Conservation (phyloP, 2,888 invertebrate species). For the Desoria tigrina region DNA sequence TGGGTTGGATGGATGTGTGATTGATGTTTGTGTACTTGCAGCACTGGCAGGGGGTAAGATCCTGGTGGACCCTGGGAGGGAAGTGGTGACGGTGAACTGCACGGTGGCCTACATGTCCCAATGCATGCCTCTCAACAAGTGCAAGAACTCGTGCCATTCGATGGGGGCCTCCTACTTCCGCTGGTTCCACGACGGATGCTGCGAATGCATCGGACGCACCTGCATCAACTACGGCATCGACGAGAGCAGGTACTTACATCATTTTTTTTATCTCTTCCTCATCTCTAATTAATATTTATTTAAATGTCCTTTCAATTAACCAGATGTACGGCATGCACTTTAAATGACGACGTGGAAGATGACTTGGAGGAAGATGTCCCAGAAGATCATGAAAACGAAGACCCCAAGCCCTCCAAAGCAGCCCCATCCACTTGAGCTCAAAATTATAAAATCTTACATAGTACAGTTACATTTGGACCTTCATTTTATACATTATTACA, state of each 20-base stretch:
- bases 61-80: constrained; percentile 55
- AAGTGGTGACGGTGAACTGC: constrained; percentile 72
- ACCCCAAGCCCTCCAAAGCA: background rate
- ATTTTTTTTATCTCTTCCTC: constrained; percentile 16
- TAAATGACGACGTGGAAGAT: constrained; percentile 39
- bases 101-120: constrained; percentile 88
- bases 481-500: too few species aligned
- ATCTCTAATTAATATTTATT: background rate
- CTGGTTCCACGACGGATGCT: constrained; percentile 94
- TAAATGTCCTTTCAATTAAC: background rate
- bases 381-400: background rate
- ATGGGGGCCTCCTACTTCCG: constrained; percentile 82
- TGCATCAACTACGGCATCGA: constrained; percentile 88
- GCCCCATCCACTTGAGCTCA: too few species aligned
- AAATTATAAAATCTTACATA: too few species aligned
- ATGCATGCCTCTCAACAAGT: constrained; percentile 86
- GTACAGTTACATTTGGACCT: too few species aligned
- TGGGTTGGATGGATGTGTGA: too few species aligned
- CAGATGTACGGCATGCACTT: constrained; percentile 46
- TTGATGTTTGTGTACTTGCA: too few species aligned
- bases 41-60: constrained; percentile 51
- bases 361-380: constrained; percentile 21
- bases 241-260: constrained; percentile 68
- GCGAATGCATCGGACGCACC: constrained; percentile 85
- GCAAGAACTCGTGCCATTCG: constrained; percentile 75